Conservation (phyloP, 37 sponge, comb jelly and placozoan genomes). For the Mnemiopsis leidyi region DNA sequence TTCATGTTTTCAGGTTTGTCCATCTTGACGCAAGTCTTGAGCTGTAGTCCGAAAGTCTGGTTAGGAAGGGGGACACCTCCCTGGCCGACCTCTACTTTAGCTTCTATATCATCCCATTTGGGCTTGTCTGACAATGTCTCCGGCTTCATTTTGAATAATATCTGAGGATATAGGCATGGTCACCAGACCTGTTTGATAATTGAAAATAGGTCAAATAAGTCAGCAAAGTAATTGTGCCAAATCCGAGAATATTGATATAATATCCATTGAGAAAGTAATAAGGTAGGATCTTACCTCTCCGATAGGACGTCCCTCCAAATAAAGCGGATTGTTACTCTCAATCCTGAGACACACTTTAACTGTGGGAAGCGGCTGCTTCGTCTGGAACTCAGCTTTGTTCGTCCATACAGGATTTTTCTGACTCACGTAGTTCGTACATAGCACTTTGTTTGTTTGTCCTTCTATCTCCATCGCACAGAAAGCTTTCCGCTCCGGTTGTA, state of each 20-base stretch:
- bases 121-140: conserved; percentile 52
- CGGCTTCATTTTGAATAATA: conserved; percentile 2
- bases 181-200: too few relatives aligned
- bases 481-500: not conserved
- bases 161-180: not conserved
- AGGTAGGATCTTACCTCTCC: conserved; percentile 3
- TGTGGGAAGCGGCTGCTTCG: not conserved
- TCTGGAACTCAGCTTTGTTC: conserved; percentile 43
- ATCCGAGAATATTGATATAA: too few relatives aligned
- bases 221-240: too few relatives aligned
- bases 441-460: conserved; percentile 52
- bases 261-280: too few relatives aligned
- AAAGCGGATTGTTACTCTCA: conserved; percentile 3
- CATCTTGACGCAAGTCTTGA: conserved; percentile 53
- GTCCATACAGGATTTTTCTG: conserved; percentile 25
- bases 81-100: not conserved
- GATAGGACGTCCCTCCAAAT: conserved; percentile 6
- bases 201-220: too few relatives aligned
- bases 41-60: not conserved
- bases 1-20: conserved; percentile 57
- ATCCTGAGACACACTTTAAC: not conserved
- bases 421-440: not conserved
- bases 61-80: not conserved
- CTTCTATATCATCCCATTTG: not conserved
- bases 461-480: conserved; percentile 32